Conservation (phyloP, 1,140 invertebrate genomes). For the Macrobrachium nipponense region DNA sequence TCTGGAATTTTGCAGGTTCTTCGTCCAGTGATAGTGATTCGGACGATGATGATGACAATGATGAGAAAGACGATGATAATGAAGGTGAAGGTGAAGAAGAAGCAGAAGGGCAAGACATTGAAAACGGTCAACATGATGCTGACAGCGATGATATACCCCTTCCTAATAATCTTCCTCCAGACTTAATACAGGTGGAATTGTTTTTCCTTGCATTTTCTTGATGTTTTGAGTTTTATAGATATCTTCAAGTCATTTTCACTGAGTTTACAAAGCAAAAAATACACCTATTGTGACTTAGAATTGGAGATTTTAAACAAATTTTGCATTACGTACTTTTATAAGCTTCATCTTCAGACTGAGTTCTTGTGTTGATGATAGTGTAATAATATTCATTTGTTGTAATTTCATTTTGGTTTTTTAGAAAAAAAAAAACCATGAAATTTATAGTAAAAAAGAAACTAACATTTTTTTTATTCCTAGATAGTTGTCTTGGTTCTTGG, state of each 20-base stretch:
- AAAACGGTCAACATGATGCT: constrained; percentile 18
- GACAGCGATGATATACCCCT: constrained; percentile 70
- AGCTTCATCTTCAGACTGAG: no score
- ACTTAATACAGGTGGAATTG: constrained; percentile 69
- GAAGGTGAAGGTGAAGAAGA: constrained; percentile 29
- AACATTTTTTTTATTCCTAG: no score
- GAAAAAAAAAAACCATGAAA: no score
- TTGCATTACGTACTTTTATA: no score
- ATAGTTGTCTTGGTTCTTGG: no score
- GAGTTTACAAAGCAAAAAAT: no score
- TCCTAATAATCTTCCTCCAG: constrained; percentile 73
- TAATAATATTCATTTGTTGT: no score
- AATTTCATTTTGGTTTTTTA: no score
- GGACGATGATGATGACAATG: constrained; percentile 62
- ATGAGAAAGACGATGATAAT: constrained; percentile 66
- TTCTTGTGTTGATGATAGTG: no score
- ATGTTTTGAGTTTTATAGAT: not conserved
- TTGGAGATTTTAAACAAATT: no score
- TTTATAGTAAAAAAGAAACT: no score
- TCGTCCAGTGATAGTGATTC: constrained; percentile 66
- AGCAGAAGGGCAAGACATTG: constrained; percentile 31
- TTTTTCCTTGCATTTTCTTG: constrained; percentile 12
- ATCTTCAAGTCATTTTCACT: not conserved
- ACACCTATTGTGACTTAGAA: no score
- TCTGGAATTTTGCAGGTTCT: constrained; percentile 20